Conservation (phyloP, 2,888 invertebrate genomes). For the Machimus atricapillus region DNA sequence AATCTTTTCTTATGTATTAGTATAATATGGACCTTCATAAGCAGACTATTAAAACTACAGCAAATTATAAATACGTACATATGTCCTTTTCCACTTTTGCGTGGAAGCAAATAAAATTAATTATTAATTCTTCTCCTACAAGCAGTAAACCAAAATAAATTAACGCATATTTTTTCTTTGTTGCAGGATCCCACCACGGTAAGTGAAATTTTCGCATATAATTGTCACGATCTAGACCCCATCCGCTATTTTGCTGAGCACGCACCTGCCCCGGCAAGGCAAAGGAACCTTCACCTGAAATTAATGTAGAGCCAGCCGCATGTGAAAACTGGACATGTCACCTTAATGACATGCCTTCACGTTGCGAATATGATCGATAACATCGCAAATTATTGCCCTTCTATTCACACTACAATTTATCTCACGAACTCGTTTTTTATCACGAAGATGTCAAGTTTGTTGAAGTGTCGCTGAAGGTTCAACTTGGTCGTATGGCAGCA, state of each 20-base stretch:
- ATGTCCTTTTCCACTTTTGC: too few species aligned
- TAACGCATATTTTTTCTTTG: conserved; percentile 47
- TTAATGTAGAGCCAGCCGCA: conserved; percentile 19
- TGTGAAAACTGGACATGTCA: conserved; percentile 36
- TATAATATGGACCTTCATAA: too few species aligned
- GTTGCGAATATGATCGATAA: conserved; percentile 40
- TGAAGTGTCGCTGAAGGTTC: background rate
- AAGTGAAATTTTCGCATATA: conserved; percentile 49
- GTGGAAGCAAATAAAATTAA: background rate
- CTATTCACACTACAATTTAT: conserved; percentile 20
- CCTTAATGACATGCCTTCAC: conserved; percentile 26
- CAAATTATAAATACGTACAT: too few species aligned
- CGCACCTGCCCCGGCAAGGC: conserved; percentile 30
- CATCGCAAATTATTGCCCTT: conserved; percentile 24
- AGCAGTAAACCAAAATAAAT: conserved; percentile 11
- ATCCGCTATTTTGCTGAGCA: background rate
- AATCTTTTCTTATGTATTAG: too few species aligned
- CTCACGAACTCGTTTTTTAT: background rate
- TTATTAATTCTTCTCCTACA: background rate
- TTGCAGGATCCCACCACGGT: conserved; percentile 63
- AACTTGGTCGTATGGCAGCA: background rate
- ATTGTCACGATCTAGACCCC: conserved; percentile 19
- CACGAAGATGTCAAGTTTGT: background rate
- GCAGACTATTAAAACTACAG: too few species aligned
- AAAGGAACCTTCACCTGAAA: background rate